Conservation (phyloP, 2,797 vertebrate genomes). For the Iguana delicatissima region DNA sequence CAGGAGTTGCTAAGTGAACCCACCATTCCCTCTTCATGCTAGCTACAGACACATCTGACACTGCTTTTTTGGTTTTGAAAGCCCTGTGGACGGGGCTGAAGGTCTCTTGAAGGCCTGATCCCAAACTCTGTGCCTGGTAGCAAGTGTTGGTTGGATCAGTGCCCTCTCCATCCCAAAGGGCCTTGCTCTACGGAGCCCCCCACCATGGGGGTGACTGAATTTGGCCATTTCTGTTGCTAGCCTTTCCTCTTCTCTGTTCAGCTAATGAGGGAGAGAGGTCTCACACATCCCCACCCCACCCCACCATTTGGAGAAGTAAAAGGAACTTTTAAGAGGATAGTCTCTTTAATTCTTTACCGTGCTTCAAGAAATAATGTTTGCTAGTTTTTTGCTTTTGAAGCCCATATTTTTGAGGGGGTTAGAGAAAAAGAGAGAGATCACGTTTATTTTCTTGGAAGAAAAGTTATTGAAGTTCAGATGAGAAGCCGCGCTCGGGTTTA, state of each 20-base stretch:
- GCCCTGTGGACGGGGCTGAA: constrained; percentile 66
- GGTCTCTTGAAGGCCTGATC: constrained; percentile 30
- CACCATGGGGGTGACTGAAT: neutral
- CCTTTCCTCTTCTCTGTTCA: constrained; percentile 4
- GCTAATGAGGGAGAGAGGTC: accelerated
- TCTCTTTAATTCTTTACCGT: constrained; percentile 37
- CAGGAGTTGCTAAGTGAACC: constrained; percentile 36
- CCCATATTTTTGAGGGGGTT: constrained; percentile 73
- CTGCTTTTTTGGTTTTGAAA: neutral
- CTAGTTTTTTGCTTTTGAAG: constrained; percentile 44
- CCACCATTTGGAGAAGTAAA: constrained; percentile 10
- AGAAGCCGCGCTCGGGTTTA: constrained; percentile 60
- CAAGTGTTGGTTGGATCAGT: constrained; percentile 51
- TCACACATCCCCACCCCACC: neutral
- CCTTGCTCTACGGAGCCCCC: neutral
- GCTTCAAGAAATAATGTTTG: constrained; percentile 49
- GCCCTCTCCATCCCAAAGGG: neutral
- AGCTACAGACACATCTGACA: constrained; percentile 25
- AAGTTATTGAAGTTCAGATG: constrained; percentile 47
- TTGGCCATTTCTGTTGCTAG: neutral
- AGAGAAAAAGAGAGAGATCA: constrained; percentile 55
- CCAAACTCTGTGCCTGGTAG: constrained; percentile 66
- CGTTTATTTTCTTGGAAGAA: constrained; percentile 72
- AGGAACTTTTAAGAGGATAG: constrained; percentile 46
- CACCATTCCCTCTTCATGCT: neutral